Evolutionary conservation across 1,140 invertebrate genomes (phyloP), one percentile per base, ranked within the genome.

Genomic region (Microplitis mediator): DNA sequence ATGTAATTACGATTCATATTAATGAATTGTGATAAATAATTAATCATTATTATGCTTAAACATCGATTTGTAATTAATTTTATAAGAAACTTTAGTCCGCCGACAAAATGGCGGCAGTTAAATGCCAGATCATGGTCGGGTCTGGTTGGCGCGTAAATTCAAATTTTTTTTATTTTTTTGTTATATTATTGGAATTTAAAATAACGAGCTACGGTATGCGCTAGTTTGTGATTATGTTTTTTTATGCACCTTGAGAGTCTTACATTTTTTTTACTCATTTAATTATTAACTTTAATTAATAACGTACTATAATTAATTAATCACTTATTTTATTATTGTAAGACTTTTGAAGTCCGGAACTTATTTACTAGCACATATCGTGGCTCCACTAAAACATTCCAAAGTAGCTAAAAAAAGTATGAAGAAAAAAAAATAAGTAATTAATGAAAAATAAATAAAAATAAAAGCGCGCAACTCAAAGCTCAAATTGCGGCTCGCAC

Each of bases 401-500:
- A 13, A 65, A 56, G 39, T 34, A 36, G 13, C 4, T 34, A n/a
- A 56, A 54, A n/a, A 13, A 56, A 65, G 1, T n/a, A 51, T 56
- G 45, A 56, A 35, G 13, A 56, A 66, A 45, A 31, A 69, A 61
- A 39, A 3, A 13, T 45, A 23, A 23, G 51, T 35, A 14, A 60
- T 68, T 9, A 70, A 56, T 8, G 34, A 69, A 77, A 16, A 74
- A 78, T 64, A 56, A 51, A 73, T 77, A 67, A 62, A 63, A 71
- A 71, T 34, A 51, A 63, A 51, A 85, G 86, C 77, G 80, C 82
- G 84, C 81, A 84, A 85, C 83, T 85, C 77, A 84, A 86, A 86
- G 82, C 84, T 86, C 81, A 84, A 86, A 86, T 81, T 84, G 80
- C 84, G 81, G 86, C 86, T 87, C 85, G 86, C 82, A 79, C 85